Conservation (phyloP, 2,888 invertebrate genomes). For the Cataglyphis cursor region DNA sequence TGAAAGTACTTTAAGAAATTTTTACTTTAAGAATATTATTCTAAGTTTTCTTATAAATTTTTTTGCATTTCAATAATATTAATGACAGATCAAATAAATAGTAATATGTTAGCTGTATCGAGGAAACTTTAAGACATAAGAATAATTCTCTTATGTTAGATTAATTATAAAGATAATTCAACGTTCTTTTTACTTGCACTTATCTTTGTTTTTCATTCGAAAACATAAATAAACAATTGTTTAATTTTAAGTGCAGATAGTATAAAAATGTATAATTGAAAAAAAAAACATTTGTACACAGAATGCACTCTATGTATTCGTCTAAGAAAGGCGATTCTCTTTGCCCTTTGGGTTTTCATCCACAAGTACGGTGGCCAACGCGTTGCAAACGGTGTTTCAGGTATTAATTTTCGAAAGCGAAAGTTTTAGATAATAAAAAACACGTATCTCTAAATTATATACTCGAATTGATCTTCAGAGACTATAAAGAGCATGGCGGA, state of each 20-base stretch:
- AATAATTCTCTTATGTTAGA: background rate
- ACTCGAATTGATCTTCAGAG: slow-evolving; percentile 87
- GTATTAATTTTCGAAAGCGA: slow-evolving; percentile 82
- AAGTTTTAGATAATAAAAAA: slow-evolving; percentile 19
- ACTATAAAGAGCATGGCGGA: slow-evolving; percentile 96
- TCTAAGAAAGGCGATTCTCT: slow-evolving; percentile 95
- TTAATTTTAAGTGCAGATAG: background rate
- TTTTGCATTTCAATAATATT: slow-evolving; percentile 4
- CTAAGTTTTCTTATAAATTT: background rate
- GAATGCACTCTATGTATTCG: slow-evolving; percentile 92
- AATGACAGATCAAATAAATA: background rate
- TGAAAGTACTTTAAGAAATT: background rate
- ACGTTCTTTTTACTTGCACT: background rate
- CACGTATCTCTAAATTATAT: slow-evolving; percentile 6
- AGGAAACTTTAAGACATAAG: background rate
- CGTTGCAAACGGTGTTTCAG: slow-evolving; percentile 97
- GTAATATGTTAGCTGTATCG: background rate
- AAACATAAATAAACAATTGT: slow-evolving; percentile 3
- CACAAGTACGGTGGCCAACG: slow-evolving; percentile 97
- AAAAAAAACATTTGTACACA: slow-evolving; percentile 51
- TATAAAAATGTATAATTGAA: background rate
- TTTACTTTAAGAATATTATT: background rate
- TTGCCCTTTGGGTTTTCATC: slow-evolving; percentile 97
- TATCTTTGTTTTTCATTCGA: background rate
- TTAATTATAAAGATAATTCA: background rate